These are phyloP conservation scores for Galerucella calmariensis DNA, from an alignment of 2,888 invertebrate species.

Conservation along the genomic window DNA sequence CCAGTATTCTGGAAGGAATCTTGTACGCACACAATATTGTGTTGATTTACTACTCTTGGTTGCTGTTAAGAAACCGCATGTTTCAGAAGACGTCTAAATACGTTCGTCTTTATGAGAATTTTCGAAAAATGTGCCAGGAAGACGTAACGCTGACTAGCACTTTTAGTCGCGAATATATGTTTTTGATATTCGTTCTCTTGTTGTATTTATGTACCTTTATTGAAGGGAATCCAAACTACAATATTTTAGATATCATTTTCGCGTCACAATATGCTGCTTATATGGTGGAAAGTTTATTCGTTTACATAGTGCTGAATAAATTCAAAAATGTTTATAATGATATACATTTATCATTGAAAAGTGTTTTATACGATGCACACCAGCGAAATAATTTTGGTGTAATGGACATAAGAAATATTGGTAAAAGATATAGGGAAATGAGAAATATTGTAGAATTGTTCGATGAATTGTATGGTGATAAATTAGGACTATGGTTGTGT, in stretches of 20 bases:
- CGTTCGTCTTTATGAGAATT: neutral
- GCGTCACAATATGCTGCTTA: neutral
- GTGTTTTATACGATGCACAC: neutral
- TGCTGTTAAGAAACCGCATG: neutral
- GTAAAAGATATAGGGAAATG: neutral
- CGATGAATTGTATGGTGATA: neutral
- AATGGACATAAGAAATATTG: neutral
- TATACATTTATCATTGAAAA: neutral
- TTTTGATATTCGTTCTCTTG: neutral
- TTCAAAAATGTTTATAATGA: neutral
- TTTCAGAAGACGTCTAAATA: neutral
- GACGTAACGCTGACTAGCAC: neutral
- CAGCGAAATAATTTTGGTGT: neutral
- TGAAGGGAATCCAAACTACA: neutral
- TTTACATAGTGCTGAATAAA: neutral
- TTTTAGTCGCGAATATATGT: neutral
- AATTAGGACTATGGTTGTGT: neutral
- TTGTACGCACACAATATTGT: neutral
- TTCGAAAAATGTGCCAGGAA: neutral
- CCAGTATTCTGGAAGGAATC: neutral
- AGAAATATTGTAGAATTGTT: neutral
- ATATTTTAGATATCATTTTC: neutral
- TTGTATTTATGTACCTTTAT: neutral
- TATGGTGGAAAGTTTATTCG: neutral
- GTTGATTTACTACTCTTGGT: neutral